Base-by-base conservation (phyloP, 64 coral and sea anemone species). In the Montipora sp. region DNA sequence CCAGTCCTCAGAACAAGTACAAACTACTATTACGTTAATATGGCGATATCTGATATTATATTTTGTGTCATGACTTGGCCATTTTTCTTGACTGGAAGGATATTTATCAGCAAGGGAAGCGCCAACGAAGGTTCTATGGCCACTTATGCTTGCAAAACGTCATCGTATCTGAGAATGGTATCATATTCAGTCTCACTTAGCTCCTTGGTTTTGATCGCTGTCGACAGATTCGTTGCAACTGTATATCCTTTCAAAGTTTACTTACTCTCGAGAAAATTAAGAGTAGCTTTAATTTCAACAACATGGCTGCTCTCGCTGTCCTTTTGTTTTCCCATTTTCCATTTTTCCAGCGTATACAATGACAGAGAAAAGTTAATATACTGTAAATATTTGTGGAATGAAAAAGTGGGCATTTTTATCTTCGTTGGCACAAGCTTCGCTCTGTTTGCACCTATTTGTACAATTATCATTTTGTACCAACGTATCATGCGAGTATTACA, bases 21-120 rank as follows among this genome's bases (percentile, higher is more conserved):
- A 3, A 82, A 82, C 23, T 82, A 63, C 53, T 82, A 82, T 24
- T 82, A 65, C 9, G 80, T 82, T 24, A 82, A 82, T 24, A 65
- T 82, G 53, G 57, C 80, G 20, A 27, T 82, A 11, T 60, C 80
- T 4, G 80, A 82, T 60, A 45, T 65, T 36, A 53, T 82, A 1
- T 82, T 24, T 16, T 5, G 80, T 13, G 21, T 82, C 15, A 15
- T 27, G 3, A 60, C 58, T 5, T 82, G 57, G 57, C 57, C 80
- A 27, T 5, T 82, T 0, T 82, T 61, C 53, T 55, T 82, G 3
- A 61, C 80, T 45, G 22, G 61, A 10, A 24, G 61, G 20, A 82
- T 65, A 12, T 61, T 65, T 18, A 81, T 55, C 12, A 43, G 23
- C 53, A 21, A 3, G 23, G 53, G 80, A 46, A 82, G 80, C 36